Evolutionary conservation across 2,113 vertebrate species (phyloP), one percentile per base, ranked within the genome.

Genomic region (Leptosomus discolor): DNA sequence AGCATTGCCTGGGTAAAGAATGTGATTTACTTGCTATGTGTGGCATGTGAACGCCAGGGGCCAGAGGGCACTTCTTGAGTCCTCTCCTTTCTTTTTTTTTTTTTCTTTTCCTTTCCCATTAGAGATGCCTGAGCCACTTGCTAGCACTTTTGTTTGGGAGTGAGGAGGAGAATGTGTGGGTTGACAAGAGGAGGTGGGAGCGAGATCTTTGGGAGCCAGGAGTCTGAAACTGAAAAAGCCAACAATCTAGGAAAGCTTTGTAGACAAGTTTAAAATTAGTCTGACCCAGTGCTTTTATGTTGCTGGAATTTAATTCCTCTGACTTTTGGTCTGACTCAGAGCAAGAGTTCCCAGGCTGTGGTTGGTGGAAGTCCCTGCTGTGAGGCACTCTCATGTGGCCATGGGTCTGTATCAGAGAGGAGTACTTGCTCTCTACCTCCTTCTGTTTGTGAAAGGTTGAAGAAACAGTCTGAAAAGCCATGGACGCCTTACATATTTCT

Each of bases 1-100:
- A 46, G 65, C 77, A 94, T 82, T 97, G 92, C 91, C 88, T 43
- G 89, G 74, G 94, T 85, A n/a, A 96, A 83, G 89, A 96, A 94
- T 92, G 86, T 90, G 69, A 85, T 75, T 84, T 92, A 79, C 84
- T 91, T 89, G 70, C 37, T 88, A 91, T 94, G 92, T 71, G 70
- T 65, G 73, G 91, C 95, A 94, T 91, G 94, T 88, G 83, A 81
- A 32, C 4, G 3, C 48, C 46, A 57, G 71, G n/a, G 92, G 85
- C 58, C 95, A 63, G 68, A 89, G 91, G 85, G 68, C 85, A 91
- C 71, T 0, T 8, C 45, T 61, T 41, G 26, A 76, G 77, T 78
- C 61, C 36, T 68, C 16, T 73, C 14, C 20, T 78, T 43, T 39
- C 11, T 87, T 54, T 45, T 32, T 37, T 9, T 11, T 15, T 8